Conservation (phyloP, 2,113 vertebrate species). For the Pluvialis apricaria region DNA sequence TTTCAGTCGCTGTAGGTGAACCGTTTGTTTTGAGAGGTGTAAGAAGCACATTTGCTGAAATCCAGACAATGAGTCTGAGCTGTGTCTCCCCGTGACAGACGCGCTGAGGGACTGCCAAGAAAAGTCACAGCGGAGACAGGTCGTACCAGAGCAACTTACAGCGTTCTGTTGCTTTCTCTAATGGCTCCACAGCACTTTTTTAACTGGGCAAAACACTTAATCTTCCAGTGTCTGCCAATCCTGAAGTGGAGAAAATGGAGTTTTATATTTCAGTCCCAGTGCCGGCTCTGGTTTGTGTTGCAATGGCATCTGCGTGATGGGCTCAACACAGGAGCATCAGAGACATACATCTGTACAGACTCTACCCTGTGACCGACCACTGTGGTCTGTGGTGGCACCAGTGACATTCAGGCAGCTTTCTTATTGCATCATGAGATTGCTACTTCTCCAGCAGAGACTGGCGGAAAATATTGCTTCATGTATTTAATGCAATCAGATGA, state of each 20-base stretch:
- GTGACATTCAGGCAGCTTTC: neutral
- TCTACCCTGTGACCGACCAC: neutral
- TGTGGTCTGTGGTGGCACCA: neutral
- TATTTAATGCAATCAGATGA: conserved; percentile 15
- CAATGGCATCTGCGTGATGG: neutral
- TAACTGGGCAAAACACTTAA: neutral
- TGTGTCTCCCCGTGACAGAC: neutral
- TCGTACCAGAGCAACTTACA: neutral
- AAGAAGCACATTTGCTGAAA: neutral
- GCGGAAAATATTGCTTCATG: neutral
- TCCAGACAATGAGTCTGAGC: neutral
- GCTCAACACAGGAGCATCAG: neutral
- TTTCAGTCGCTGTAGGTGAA: neutral
- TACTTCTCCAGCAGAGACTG: neutral
- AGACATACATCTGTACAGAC: neutral
- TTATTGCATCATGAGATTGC: neutral
- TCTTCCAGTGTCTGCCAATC: neutral
- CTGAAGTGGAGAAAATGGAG: neutral
- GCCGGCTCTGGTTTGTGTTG: neutral
- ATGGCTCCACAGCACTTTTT: neutral
- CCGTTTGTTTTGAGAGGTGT: neutral
- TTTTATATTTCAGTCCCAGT: neutral
- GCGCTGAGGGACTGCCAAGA: neutral
- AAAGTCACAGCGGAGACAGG: neutral
- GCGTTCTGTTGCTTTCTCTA: neutral